Evolutionary conservation across 2,797 vertebrate genomes (phyloP).

Genomic region (Anisognathus igniventris): DNA sequence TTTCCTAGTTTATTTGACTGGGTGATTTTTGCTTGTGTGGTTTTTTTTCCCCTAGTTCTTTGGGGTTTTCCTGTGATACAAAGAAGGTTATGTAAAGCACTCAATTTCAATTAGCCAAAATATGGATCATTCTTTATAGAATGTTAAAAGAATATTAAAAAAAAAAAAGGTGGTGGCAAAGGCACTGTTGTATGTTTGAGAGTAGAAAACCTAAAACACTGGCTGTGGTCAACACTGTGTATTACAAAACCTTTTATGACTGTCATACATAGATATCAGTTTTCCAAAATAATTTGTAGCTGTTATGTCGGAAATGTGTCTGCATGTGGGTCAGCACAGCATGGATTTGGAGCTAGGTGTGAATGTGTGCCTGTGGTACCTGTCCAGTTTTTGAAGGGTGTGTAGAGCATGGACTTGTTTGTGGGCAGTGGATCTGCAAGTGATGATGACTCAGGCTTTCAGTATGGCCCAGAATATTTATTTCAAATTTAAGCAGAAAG

Average conservation of each 20-base stretch:
- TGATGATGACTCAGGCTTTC: neutral
- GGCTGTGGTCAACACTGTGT: neutral
- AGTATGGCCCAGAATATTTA: neutral
- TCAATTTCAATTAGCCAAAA: neutral
- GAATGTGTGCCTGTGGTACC: fast-evolving
- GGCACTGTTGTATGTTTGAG: neutral
- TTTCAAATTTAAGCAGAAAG: neutral
- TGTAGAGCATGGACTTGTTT: neutral
- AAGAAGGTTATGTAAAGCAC: neutral
- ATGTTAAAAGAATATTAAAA: neutral
- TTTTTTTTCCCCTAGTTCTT: neutral
- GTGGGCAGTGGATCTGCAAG: neutral
- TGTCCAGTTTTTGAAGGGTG: neutral
- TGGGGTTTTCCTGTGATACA: neutral
- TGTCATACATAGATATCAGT: neutral
- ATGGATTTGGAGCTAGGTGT: neutral
- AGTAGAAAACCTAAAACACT: neutral
- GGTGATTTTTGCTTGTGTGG: neutral
- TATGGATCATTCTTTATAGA: neutral
- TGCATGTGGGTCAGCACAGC: neutral
- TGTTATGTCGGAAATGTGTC: neutral
- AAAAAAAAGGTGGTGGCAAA: neutral
- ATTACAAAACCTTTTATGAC: neutral
- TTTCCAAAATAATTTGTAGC: neutral
- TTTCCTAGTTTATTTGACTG: neutral